Evolutionary conservation across 2,797 vertebrate genomes (phyloP).

Genomic region (Macropus fuliginosus): DNA sequence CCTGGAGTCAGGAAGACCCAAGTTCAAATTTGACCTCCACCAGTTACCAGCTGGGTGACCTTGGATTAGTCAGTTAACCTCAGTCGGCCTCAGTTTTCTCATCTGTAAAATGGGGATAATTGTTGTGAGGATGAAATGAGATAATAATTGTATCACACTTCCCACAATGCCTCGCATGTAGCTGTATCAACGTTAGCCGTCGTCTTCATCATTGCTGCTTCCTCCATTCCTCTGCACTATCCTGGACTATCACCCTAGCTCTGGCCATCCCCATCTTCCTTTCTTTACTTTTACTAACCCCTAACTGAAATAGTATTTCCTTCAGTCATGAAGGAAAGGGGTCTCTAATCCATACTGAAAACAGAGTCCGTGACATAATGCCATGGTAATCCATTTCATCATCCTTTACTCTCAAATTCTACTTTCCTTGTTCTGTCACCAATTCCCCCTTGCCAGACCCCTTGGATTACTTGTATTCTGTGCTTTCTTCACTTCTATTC

Average conservation of each 20-base stretch:
- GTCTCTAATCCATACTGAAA: background rate
- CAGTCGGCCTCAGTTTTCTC: background rate
- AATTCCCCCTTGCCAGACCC: background rate
- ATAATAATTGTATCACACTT: background rate
- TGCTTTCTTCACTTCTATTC: background rate
- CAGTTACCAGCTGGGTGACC: background rate
- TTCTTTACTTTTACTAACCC: background rate
- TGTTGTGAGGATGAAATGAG: background rate
- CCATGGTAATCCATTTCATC: background rate
- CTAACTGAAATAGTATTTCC: background rate
- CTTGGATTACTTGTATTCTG: background rate
- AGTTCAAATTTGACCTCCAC: background rate
- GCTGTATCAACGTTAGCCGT: background rate
- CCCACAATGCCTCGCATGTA: background rate
- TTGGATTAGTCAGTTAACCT: background rate
- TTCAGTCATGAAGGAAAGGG: background rate
- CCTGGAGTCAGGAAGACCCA: background rate
- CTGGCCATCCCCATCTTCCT: background rate
- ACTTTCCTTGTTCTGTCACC: background rate
- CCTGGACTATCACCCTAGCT: background rate
- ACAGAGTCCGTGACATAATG: background rate
- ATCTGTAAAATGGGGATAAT: background rate
- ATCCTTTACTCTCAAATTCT: background rate
- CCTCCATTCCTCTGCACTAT: background rate
- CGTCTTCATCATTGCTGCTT: background rate